These are phyloP conservation scores for Pterocles gutturalis DNA, from an alignment of 2,113 vertebrate species.

Conservation along the genomic window DNA sequence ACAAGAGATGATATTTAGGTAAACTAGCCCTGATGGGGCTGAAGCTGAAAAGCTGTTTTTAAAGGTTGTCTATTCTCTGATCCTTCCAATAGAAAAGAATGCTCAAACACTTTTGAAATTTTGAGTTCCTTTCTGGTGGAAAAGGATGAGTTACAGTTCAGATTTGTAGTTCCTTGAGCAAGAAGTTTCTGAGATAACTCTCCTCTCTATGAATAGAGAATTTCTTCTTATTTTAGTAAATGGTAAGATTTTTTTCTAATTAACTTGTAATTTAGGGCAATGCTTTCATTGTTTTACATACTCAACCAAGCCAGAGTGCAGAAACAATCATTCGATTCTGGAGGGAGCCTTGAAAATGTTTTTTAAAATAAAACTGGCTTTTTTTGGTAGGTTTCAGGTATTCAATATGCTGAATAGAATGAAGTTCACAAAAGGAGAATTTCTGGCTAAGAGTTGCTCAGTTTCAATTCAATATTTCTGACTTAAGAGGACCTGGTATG, in stretches of 20 bases:
- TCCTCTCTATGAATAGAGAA: rapidly evolving
- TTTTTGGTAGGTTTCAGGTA: background rate
- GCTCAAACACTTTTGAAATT: background rate
- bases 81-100: background rate
- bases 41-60: background rate
- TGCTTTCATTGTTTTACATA: background rate
- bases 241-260: background rate
- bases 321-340: background rate
- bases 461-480: background rate
- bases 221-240: background rate
- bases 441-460: background rate
- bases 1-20: background rate
- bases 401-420: background rate
- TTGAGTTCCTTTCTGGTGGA: background rate
- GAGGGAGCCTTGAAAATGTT: background rate
- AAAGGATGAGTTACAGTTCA: background rate
- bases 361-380: background rate
- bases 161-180: background rate
- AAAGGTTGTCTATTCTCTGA: background rate
- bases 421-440: background rate
- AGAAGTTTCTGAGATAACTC: background rate
- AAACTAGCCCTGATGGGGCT: background rate
- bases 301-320: background rate
- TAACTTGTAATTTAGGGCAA: background rate
- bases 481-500: background rate